Evolutionary conservation across 64 coral and sea anemone genomes (phyloP).

Genomic region (Porites lutea): DNA sequence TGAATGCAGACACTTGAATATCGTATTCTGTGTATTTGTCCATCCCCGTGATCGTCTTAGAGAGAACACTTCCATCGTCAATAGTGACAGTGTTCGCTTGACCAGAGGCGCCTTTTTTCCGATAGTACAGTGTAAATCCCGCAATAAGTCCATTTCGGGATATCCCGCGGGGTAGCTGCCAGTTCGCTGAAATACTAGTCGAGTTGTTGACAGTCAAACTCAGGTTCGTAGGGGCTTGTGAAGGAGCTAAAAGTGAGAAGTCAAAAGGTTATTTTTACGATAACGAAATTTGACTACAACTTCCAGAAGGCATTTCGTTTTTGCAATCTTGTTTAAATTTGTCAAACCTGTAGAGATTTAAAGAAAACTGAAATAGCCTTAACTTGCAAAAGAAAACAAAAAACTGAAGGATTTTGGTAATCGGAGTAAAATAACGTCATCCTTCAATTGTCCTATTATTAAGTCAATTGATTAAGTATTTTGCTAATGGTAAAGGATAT

Average conservation of each 20-base stretch:
- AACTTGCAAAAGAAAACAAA: too few species aligned
- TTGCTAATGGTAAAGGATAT: too few species aligned
- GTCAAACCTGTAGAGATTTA: too few species aligned
- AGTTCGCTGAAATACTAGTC: not conserved
- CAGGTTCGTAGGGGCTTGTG: not conserved
- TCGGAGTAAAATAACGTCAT: too few species aligned
- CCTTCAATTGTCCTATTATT: too few species aligned
- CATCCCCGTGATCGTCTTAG: not conserved
- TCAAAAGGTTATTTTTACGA: too few species aligned
- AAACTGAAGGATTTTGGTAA: too few species aligned
- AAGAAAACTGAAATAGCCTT: too few species aligned
- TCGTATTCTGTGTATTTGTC: constrained; percentile 23
- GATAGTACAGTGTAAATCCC: constrained; percentile 14
- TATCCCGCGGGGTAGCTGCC: not conserved
- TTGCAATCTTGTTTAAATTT: too few species aligned
- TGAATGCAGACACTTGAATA: constrained; percentile 26
- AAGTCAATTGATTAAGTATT: too few species aligned
- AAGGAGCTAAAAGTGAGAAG: not conserved
- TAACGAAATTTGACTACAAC: too few species aligned
- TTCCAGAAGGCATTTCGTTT: too few species aligned
- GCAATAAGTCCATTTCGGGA: not conserved
- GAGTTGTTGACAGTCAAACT: not conserved
- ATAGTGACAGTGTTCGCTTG: not conserved
- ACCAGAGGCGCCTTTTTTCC: not conserved
- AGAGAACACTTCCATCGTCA: not conserved